Base-by-base conservation (phyloP, 2,888 invertebrate species). In the Trypoxylon attenuatum region DNA sequence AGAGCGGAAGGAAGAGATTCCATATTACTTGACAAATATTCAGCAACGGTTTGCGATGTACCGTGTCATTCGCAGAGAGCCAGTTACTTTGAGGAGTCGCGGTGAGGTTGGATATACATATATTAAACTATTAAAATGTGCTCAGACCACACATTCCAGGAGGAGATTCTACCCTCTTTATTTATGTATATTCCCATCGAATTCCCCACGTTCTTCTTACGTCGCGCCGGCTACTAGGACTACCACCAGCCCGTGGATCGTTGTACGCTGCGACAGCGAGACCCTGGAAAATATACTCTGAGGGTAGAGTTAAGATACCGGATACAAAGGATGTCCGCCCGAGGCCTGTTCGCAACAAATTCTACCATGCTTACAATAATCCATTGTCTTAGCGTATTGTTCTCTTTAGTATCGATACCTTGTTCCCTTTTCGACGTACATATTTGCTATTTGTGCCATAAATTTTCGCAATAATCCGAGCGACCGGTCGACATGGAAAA, bases 141-240 rank as follows among this genome's bases (percentile, higher is more conserved):
- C 16, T 3, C 22, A 29, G 45, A 16, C 25, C 16, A 33, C n/a
- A 13, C 10, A 49, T 46, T 63, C 53, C 33, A 18, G 50, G 27
- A 38, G 29, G 29, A 47, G 33, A 61, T 49, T 46, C 13, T 19
- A 23, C 18, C 16, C 21, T 43, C 47, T 21, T 61, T 49, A 66
- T 68, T 66, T 69, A 69, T 67, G 50, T 39, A 60, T 43, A 29
- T 55, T 50, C 50, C 57, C 47, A 47, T 64, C 25, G 64, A 52
- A 54, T 57, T 64, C 8, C 8, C 27, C 27, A n/a, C n/a, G 16
- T 38, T 29, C 6, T 19, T 27, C 23, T 13, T 22, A 22, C 45
- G 25, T 25, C 38, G 18, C 38, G 19, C 22, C 33, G 13, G 2
- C 10, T 15, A 6, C 5, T 10, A 29, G 22, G 16, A 16, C 51